Base-by-base conservation (phyloP, 2,113 vertebrate species). In the Alces alces region DNA sequence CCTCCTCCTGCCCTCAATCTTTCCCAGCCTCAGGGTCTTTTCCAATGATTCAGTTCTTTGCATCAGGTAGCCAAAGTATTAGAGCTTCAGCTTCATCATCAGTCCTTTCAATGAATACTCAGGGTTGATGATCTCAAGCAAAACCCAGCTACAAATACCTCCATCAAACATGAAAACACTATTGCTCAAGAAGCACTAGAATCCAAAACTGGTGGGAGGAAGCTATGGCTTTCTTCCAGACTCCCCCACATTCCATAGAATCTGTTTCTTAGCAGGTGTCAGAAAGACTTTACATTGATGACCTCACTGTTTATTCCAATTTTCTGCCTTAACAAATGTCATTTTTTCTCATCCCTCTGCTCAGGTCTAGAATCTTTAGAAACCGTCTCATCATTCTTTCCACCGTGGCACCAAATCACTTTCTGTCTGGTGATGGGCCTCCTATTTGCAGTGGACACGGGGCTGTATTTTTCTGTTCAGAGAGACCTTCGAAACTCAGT, bases 371-470 rank as follows among this genome's bases (percentile, higher is more conserved):
- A 2, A 36, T 3, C 1, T 39, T 3, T 76, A 8, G 7, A 14
- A 23, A 19, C 27, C 2, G 0, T 0, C 30, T 50, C 60, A 12
- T 0, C 10, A 21, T 0, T 21, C 23, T 58, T 54, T 43, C 25
- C 0, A 8, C 17, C 15, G 0, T 95, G 97, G 96, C 47, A 14
- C n/a, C 95, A 84, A 15, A 25, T 97, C 27, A 0, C 6, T 13
- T 86, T 97, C 86, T 94, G 39, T 88, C 47, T 98, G 92, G 3
- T 96, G 78, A 93, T 84, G 39, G 94, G 45, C 76, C 25, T 98
- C 39, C 43, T 98, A 25, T 96, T 98, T 64, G 94, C n/a, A 1
- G 7, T 96, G 54, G 94, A 97, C 96, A 98, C 97, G 0, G 61
- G 82, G 19, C 78, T 98, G 43, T 96, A 89, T 73, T 92, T 98